Evolutionary conservation across 2,113 vertebrate species (phyloP), one percentile per base, ranked within the genome.

Genomic region (Zingel zingel): DNA sequence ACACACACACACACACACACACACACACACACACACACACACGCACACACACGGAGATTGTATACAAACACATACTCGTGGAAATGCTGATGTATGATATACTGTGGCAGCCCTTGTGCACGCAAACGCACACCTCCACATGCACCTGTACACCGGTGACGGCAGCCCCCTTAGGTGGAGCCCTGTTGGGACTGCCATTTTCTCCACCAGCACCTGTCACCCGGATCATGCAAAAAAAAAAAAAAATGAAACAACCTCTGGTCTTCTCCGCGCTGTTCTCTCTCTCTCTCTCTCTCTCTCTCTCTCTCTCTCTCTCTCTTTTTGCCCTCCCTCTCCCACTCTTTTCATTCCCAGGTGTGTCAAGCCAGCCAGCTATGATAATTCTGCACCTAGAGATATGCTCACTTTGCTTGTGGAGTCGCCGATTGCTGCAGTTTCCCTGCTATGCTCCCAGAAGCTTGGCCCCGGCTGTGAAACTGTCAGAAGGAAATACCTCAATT

Each of bases 151-250:
- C 54, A 62, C 59, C 7, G 5, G 77, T 63, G 83, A 72, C 6
- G 63, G 81, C 56, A 61, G 45, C 76, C 75, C 82, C 87, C 77
- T 56, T 16, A 81, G 89, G 90, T 91, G 88, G 73, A 84, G 72
- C 84, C 91, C 91, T 57, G 77, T 70, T 80, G 93, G 91, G 85
- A 25, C 83, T 87, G 89, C 88, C 90, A 88, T 92, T 94, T 93
- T 85, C 87, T 89, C 87, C 90, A 88, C 86, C 87, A 86, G 79
- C 88, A 94, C 90, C 91, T 92, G 92, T 92, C 93, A 92, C 87
- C 90, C 87, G 93, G 85, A 90, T 92, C 79, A 83, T 71, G 84
- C 76, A 75, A 64, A 81, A 54, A 43, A 70, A 91, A 74, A 64
- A 81, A 50, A 43, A 70, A 91, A 74, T 48, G 71, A 87, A 88